Evolutionary conservation across 2,888 invertebrate genomes (phyloP).

Genomic region (Lochmaea crataegi): DNA sequence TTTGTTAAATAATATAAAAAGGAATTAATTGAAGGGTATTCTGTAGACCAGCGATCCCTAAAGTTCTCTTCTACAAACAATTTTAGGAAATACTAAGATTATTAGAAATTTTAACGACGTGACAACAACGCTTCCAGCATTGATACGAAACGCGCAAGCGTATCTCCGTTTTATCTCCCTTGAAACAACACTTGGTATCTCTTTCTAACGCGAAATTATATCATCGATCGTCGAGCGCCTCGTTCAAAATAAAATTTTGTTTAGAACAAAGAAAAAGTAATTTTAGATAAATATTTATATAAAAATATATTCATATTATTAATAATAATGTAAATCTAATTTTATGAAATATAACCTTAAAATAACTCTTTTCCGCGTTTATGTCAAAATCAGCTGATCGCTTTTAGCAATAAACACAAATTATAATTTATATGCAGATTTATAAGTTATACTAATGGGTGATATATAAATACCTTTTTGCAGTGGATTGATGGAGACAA

Average conservation of each 20-base stretch:
- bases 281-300: constrained; percentile 23
- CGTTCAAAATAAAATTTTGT: constrained; percentile 52
- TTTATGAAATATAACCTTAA: background rate
- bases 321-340: no score
- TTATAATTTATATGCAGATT: no score
- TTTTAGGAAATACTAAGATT: background rate
- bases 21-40: no score
- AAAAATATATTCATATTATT: no score
- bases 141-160: constrained; percentile 24
- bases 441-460: no score
- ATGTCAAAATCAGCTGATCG: constrained; percentile 43
- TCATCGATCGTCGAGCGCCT: constrained; percentile 59
- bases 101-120: background rate
- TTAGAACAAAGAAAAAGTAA: constrained; percentile 48
- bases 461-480: constrained; percentile 48
- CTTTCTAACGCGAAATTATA: constrained; percentile 52
- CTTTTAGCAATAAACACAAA: constrained; percentile 14
- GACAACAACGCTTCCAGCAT: background rate
- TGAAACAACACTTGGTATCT: constrained; percentile 38
- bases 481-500: constrained; percentile 43
- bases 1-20: no score
- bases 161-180: background rate
- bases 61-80: no score
- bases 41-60: no score
- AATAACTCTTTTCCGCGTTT: constrained; percentile 7